phyloP scores from a whole-genome alignment of 1,140 invertebrate species.

The Glossosoma conforme region DNA sequence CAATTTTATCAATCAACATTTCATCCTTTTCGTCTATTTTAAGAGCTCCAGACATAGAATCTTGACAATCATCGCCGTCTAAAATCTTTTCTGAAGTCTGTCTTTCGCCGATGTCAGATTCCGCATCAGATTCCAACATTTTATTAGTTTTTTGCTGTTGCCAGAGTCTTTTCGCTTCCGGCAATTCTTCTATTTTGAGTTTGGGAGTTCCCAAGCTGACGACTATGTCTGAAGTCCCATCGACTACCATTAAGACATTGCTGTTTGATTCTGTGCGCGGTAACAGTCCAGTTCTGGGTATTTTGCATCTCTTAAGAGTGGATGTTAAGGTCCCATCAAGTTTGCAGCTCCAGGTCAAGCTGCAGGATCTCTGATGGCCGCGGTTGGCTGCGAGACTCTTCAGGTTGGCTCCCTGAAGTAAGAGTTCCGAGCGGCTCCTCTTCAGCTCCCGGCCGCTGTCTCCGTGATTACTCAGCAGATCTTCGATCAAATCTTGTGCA shows the following conservation, averaged over 20 bases:
- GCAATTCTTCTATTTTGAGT: conserved; percentile 22
- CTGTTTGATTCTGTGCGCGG: conserved; percentile 43
- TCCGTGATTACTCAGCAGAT: conserved; percentile 52
- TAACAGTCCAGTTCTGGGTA: conserved; percentile 40
- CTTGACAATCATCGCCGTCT: not conserved
- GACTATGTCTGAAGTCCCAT: conserved; percentile 25
- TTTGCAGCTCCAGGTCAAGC: conserved; percentile 61
- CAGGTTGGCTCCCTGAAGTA: conserved; percentile 47
- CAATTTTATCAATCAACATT: conserved; percentile 34
- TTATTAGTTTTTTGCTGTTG: conserved; percentile 24
- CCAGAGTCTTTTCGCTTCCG: conserved; percentile 14
- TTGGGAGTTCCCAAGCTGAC: conserved; percentile 14
- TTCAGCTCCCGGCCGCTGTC: conserved; percentile 54
- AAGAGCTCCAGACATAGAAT: conserved; percentile 15
- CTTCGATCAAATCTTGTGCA: conserved; percentile 57
- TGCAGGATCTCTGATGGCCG: conserved; percentile 61
- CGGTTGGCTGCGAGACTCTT: conserved; percentile 48
- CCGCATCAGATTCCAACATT: conserved; percentile 32
- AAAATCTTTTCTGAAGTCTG: not conserved
- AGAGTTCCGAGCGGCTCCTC: conserved; percentile 58
- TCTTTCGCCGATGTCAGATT: conserved; percentile 16
- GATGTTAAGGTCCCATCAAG: conserved; percentile 54
- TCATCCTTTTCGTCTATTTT: conserved; percentile 43
- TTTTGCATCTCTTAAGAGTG: conserved; percentile 63
- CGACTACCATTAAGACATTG: conserved; percentile 31